These are phyloP conservation scores for Aphelinus certus DNA, from an alignment of 1,140 invertebrate species.

Conservation along the genomic window DNA sequence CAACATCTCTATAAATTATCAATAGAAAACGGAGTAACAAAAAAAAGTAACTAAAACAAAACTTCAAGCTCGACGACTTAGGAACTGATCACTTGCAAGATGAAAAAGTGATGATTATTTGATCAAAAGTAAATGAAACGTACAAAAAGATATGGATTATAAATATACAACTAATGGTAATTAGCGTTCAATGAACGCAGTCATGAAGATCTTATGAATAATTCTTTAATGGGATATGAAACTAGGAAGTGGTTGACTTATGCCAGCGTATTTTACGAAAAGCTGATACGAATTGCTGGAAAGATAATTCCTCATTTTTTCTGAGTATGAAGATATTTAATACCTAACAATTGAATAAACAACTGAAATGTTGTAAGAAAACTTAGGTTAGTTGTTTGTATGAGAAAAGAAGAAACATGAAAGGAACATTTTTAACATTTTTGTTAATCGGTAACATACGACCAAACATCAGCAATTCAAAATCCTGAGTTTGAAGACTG, in stretches of 20 bases:
- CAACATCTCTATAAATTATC: neutral
- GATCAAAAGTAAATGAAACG: constrained; percentile 7
- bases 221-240: neutral
- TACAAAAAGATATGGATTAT: constrained; percentile 1
- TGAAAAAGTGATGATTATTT: constrained; percentile 3
- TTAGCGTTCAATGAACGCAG: constrained; percentile 8
- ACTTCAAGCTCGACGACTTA: constrained; percentile 3
- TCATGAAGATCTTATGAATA: neutral
- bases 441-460: constrained; percentile 1
- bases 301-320: no score
- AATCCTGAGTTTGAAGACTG: constrained; percentile 55
- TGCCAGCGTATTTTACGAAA: no score
- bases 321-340: no score
- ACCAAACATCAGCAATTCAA: constrained; percentile 8
- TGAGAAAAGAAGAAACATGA: neutral
- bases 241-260: no score
- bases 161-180: neutral
- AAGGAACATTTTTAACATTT: neutral
- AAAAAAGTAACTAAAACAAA: neutral
- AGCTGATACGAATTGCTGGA: no score
- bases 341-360: no score
- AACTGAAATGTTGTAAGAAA: no score
- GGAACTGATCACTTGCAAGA: neutral
- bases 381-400: neutral
- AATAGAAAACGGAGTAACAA: constrained; percentile 1